Percentiles rank a stretch among this genome's conserved stretches.
phyloP scores from a whole-genome alignment of 2,797 vertebrate species.

The Poeciliopsis turneri region DNA sequence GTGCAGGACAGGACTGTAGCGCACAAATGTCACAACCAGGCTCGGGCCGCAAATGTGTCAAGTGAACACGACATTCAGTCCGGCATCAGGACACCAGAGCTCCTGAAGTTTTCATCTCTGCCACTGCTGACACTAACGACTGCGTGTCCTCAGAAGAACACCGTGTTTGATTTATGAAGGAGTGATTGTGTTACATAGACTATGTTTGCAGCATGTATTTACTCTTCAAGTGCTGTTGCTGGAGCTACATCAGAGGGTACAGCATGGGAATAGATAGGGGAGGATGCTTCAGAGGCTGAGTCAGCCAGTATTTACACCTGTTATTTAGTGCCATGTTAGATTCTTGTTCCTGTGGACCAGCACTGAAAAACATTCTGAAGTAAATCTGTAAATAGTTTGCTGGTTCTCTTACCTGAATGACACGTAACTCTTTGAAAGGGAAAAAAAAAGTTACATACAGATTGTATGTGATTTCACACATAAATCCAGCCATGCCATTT shows the following conservation, averaged over 20 bases:
- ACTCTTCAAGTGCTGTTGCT: constrained; percentile 67
- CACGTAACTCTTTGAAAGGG: constrained; percentile 50
- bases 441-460: constrained; percentile 13
- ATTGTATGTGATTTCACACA: background rate
- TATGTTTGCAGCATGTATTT: constrained; percentile 77
- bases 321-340: constrained; percentile 75
- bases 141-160: constrained; percentile 50
- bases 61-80: constrained; percentile 47
- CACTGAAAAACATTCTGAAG: constrained; percentile 76
- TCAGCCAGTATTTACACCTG: constrained; percentile 75
- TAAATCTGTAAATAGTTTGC: constrained; percentile 59
- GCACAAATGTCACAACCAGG: constrained; percentile 60
- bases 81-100: constrained; percentile 52
- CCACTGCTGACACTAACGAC: constrained; percentile 56
- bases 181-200: constrained; percentile 68
- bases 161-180: constrained; percentile 62
- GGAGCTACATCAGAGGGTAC: constrained; percentile 71
- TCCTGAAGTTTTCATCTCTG: constrained; percentile 60
- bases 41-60: constrained; percentile 65
- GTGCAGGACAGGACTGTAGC: constrained; percentile 42
- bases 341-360: constrained; percentile 66
- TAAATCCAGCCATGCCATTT: background rate
- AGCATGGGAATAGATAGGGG: constrained; percentile 61
- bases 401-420: constrained; percentile 58
- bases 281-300: constrained; percentile 59